Conservation (phyloP, 1,140 invertebrate species). For the Calliopsis andreniformis region DNA sequence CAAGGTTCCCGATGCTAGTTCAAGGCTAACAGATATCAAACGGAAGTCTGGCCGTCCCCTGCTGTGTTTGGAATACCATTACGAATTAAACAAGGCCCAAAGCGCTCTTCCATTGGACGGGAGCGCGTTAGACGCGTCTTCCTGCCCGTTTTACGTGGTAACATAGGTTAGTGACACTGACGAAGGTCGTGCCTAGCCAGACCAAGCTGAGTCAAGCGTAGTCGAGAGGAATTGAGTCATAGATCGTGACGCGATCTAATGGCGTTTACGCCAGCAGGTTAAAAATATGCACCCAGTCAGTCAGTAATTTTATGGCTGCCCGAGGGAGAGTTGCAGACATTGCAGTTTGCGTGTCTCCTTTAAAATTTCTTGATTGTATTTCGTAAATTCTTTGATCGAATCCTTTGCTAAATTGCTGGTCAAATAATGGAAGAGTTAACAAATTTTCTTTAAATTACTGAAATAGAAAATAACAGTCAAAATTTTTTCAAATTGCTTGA, state of each 20-base stretch:
- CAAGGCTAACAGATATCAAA: slow-evolving; percentile 65
- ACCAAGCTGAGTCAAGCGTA: slow-evolving; percentile 27
- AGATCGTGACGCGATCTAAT: slow-evolving; percentile 44
- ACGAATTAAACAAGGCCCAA: slow-evolving; percentile 51
- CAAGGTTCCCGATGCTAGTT: slow-evolving; percentile 64
- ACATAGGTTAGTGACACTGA: slow-evolving; percentile 73
- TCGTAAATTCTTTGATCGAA: no score
- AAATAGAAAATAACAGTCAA: no score
- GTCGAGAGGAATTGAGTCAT: slow-evolving; percentile 28
- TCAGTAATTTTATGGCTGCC: background rate
- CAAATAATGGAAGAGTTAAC: no score
- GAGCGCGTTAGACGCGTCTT: slow-evolving; percentile 34
- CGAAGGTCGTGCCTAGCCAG: slow-evolving; percentile 53
- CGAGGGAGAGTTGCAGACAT: background rate
- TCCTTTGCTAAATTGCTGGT: no score
- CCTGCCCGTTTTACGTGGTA: slow-evolving; percentile 52
- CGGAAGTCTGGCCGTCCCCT: slow-evolving; percentile 64
- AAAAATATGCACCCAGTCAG: slow-evolving; percentile 39
- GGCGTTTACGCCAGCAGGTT: slow-evolving; percentile 25
- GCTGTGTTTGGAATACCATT: slow-evolving; percentile 69
- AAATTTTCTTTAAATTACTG: no score
- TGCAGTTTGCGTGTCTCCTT: no score
- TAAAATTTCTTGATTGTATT: no score
- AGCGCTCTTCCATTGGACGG: slow-evolving; percentile 17
- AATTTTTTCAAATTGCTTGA: no score